Evolutionary conservation across 2,797 vertebrate genomes (phyloP), one percentile per base, ranked within the genome.

Genomic region (Poeciliopsis gracilis): DNA sequence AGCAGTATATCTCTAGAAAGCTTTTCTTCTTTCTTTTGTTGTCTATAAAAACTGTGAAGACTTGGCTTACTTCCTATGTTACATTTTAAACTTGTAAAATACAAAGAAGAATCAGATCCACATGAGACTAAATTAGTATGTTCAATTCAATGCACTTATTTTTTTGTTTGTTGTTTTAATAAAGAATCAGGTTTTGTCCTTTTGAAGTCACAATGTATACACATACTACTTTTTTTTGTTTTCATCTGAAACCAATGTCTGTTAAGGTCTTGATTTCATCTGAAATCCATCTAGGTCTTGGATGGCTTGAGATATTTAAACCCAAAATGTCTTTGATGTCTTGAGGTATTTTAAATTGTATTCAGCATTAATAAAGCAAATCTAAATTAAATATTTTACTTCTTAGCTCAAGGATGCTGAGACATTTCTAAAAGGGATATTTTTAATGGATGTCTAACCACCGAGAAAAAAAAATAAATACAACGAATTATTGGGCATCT

Each of bases 191-290:
- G 9, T 72, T 45, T 67, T 43, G 84, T 78, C 74, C 18, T 28
- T 6, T 46, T 11, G 61, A 59, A 59, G 41, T 33, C 20, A 66
- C 13, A 23, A 13, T 66, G 36, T 20, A 63, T 36, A 63, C 1
- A 15, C 16, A 4, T 18, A 15, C 18, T 10, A 8, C 6, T 57
- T 23, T 28, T 20, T 15, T 1, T 51, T 23, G 8, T 51, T 51
- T n/a, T 79, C 20, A 55, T 57, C 41, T 45, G 55, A 49, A 74
- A 55, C 9, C 49, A 55, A 77, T 77, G 66, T 80, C 38, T 46
- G n/a, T 80, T 51, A 47, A 82, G 47, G 70, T 77, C 47, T 57
- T 45, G 70, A 72, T 76, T 43, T 76, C 73, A 78, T 57, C 30
- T 70, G 38, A 82, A 80, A 55, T 16, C 12, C 73, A 71, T 47